phyloP scores from a whole-genome alignment of 1,140 invertebrate genomes.

The Platyscapa corneri region DNA sequence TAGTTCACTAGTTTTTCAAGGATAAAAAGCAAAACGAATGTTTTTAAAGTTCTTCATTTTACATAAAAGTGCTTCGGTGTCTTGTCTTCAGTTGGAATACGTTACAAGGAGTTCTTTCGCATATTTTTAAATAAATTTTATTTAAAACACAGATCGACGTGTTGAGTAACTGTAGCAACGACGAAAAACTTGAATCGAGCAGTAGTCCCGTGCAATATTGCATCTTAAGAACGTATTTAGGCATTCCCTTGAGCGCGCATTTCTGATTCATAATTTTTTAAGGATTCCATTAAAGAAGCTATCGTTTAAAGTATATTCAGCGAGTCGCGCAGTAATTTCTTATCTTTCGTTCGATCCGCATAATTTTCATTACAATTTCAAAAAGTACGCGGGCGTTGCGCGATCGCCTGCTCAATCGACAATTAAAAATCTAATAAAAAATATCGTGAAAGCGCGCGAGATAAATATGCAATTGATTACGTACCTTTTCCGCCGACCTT shows the following conservation, averaged over 20 bases:
- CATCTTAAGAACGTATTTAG: background rate
- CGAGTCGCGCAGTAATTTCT: no score
- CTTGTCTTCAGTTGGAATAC: background rate
- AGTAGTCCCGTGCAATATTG: no score
- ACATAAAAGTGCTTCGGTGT: background rate
- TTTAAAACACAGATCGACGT: background rate
- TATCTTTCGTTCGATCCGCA: background rate
- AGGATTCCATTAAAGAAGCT: no score
- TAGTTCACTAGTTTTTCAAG: background rate
- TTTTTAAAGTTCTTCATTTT: background rate
- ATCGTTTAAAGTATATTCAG: no score
- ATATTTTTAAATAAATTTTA: background rate
- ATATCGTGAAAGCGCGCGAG: background rate
- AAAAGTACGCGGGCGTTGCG: background rate
- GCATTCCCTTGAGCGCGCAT: no score
- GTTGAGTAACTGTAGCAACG: no score
- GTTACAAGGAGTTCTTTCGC: background rate
- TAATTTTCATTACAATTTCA: background rate
- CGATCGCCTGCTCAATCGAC: background rate
- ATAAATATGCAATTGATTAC: background rate
- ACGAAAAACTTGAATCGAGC: no score
- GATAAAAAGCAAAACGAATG: background rate
- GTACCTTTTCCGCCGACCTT: slow-evolving; percentile 74
- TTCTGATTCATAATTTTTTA: no score
- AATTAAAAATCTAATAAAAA: background rate